Base-by-base conservation (phyloP, 2,888 invertebrate genomes). In the Itoplectis maculator region DNA sequence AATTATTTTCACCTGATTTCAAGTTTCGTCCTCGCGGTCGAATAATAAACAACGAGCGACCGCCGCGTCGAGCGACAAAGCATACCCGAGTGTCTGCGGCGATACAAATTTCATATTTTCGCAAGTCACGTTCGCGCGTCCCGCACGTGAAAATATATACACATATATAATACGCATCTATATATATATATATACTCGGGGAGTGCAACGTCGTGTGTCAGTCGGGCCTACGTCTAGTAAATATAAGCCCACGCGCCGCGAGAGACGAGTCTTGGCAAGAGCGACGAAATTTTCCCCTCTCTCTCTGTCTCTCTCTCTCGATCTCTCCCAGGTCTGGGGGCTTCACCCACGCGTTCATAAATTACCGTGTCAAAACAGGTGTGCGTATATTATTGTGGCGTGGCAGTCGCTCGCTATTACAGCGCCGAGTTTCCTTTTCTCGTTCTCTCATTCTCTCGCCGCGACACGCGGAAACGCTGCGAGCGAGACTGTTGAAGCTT, bases 251-350 rank as follows among this genome's bases (percentile, higher is more conserved):
- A 15, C n/a, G 85, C 88, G 59, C 8, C n/a, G 68, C 66, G 73
- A 70, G 69, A 9, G 90, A 91, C 88, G 87, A 85, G 85, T 90
- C 90, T 91, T 91, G 91, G 91, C 91, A 91, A 83, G 87, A 86
- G 75, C 76, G 82, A n/a, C 61, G 3, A 69, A 74, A 74, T 29
- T 45, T 63, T 63, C 49, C 78, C 59, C 69, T 15, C 47, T 75
- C 49, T 23, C 40, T 45, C 70, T 37, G 40, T 40, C 40, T 23
- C 40, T 20, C 29, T 23, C 54, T 37, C 54, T 40, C 40, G 23
- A 18, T 20, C 70, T 29, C 54, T 37, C 70, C 9, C n/a, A n/a
- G n/a, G n/a, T n/a, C n/a, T n/a, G n/a, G n/a, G 11, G 51, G 2
- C n/a, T 15, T 88, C 85, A 86, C 87, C 89, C 89, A 88, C 90